Evolutionary conservation across 2,888 invertebrate species (phyloP).

Genomic region (Acronicta leporina): DNA sequence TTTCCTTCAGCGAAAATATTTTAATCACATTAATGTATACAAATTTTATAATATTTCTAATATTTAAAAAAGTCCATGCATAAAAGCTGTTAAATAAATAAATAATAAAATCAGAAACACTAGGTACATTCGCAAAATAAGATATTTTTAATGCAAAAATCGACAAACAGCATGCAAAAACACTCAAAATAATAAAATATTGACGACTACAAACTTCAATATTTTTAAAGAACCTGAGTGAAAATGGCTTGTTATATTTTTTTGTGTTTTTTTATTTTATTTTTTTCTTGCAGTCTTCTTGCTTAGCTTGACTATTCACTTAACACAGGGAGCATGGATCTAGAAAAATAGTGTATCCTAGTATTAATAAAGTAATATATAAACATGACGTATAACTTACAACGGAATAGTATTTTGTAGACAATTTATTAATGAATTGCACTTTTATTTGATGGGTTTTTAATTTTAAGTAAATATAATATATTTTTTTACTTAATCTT

Average conservation of each 20-base stretch:
- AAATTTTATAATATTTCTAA: no score
- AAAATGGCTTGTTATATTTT: conserved; percentile 69
- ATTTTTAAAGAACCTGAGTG: conserved; percentile 80
- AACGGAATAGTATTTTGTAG: neutral
- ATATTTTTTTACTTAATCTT: neutral
- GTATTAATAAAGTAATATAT: conserved; percentile 29
- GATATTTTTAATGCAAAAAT: conserved; percentile 3
- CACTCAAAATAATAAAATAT: conserved; percentile 50
- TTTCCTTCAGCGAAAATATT: conserved; percentile 53
- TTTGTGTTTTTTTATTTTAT: conserved; percentile 58
- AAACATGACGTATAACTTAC: neutral
- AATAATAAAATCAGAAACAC: neutral
- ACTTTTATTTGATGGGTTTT: neutral
- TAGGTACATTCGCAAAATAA: no score
- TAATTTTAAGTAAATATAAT: no score
- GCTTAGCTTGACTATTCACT: conserved; percentile 91
- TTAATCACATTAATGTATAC: neutral
- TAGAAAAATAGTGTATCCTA: conserved; percentile 79
- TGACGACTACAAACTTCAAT: conserved; percentile 76
- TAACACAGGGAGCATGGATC: conserved; percentile 95
- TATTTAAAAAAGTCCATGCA: conserved; percentile 29
- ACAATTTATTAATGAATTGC: conserved; percentile 29
- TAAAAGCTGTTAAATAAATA: conserved; percentile 7
- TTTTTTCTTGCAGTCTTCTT: conserved; percentile 86
- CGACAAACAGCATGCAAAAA: conserved; percentile 52